phyloP scores from a whole-genome alignment of 2,113 vertebrate genomes.

The Onychorhynchus coronatus region DNA sequence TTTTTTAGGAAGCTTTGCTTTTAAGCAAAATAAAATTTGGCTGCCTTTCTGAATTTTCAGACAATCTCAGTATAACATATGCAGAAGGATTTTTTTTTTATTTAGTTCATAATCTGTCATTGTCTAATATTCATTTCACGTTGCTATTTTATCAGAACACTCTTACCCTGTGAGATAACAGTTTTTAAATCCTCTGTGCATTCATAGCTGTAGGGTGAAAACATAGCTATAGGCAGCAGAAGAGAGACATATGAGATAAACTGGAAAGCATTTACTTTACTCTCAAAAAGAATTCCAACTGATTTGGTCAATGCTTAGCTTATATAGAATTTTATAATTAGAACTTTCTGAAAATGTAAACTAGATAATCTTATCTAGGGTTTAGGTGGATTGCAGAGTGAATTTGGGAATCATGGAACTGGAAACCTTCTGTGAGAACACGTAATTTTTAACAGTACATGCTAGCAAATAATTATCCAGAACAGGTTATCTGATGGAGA shows the following conservation, averaged over 20 bases:
- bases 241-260: constrained; percentile 59
- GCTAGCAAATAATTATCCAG: neutral
- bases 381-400: neutral
- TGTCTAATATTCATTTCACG: neutral
- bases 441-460: neutral
- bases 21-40: neutral
- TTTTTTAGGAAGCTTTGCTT: neutral
- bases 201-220: neutral
- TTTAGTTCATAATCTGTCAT: neutral
- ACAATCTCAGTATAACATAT: neutral
- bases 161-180: neutral
- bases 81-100: constrained; percentile 14
- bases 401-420: neutral
- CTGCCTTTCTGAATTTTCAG: neutral
- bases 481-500: neutral
- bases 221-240: neutral
- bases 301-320: constrained; percentile 13
- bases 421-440: neutral
- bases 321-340: neutral
- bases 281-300: constrained; percentile 4
- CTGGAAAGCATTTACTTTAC: constrained; percentile 52
- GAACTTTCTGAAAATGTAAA: neutral
- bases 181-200: constrained; percentile 27
- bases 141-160: constrained; percentile 10
- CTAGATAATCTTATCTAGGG: neutral